Evolutionary conservation across 2,113 vertebrate genomes (phyloP), one percentile per base, ranked within the genome.

Genomic region (Tetrax tetrax): DNA sequence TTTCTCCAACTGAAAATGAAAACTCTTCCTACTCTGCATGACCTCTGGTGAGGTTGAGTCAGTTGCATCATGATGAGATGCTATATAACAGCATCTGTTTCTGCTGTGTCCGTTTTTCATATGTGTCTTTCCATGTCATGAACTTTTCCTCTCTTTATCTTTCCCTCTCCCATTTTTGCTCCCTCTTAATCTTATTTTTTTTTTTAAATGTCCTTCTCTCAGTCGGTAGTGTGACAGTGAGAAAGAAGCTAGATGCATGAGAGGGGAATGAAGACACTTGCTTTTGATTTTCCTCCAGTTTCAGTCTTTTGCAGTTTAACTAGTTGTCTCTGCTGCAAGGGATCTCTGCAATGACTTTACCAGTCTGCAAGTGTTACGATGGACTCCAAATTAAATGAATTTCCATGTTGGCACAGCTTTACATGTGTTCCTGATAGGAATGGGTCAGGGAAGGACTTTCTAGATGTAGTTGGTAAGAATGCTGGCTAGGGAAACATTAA

Each of bases 1-100:
- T 94, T 93, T 92, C 72, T 93, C 96, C 96, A 96, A 92, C 89
- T 90, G 94, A 95, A 96, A 95, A 92, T 68, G 72, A 95, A 92
- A 96, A 93, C 76, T 90, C 76, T 93, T 94, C 88, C 80, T 93
- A 89, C 9, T 3, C 86, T 92, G 43, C 23, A 15, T 89, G 86
- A 93, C 88, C 88, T 95, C 83, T 93, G 50, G 31, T 84, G 81
- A 87, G 69, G 41, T 90, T 96, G 80, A 81, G 56, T 63, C 35
- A 48, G 53, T 93, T 95, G 65, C 59, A 82, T 87, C 74, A 92
- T 41, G 38, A 84, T 71, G 89, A 95, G 76, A 93, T 88, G 64
- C 89, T 93, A 65, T 78, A 45, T 68, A 93, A 89, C 72, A 85
- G 87, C 89, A 94, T 96, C 83, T 94, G 72, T 87, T 96, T 95